Percentiles rank a stretch among this genome's conserved stretches.
Conservation (phyloP, 2,113 vertebrate genomes). For the Conger conger region DNA sequence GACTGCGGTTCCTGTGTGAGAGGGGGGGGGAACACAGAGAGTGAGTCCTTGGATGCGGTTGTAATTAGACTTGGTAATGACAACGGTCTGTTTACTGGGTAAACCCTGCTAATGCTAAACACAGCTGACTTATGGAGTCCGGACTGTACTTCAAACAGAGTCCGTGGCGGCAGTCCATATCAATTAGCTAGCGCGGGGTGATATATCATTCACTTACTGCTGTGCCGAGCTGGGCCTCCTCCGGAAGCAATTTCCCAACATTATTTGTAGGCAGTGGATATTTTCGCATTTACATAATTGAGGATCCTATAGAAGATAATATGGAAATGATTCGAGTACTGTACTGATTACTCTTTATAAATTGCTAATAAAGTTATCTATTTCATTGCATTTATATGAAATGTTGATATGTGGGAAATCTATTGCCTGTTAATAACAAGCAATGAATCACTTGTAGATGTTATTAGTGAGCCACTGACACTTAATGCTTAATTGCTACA, state of each 20-base stretch:
- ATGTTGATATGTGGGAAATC: background rate
- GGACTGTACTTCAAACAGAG: constrained; percentile 54
- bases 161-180: constrained; percentile 51
- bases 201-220: constrained; percentile 52
- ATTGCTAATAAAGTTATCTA: background rate
- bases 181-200: constrained; percentile 56
- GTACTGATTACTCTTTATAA: background rate
- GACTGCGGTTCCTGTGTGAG: constrained; percentile 51
- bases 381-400: background rate
- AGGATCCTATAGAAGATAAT: background rate
- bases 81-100: constrained; percentile 73
- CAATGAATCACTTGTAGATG: constrained; percentile 13
- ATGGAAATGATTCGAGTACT: constrained; percentile 6
- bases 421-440: background rate
- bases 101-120: constrained; percentile 72
- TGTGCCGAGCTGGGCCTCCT: constrained; percentile 10
- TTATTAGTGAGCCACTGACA: background rate
- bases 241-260: background rate
- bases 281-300: background rate
- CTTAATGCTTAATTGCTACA: background rate
- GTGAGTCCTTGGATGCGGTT: constrained; percentile 58
- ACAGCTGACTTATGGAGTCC: constrained; percentile 60
- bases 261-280: background rate
- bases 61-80: constrained; percentile 78
- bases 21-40: constrained; percentile 51